Base-by-base conservation (phyloP, 2,888 invertebrate genomes). In the Metopia argyrocephala region DNA sequence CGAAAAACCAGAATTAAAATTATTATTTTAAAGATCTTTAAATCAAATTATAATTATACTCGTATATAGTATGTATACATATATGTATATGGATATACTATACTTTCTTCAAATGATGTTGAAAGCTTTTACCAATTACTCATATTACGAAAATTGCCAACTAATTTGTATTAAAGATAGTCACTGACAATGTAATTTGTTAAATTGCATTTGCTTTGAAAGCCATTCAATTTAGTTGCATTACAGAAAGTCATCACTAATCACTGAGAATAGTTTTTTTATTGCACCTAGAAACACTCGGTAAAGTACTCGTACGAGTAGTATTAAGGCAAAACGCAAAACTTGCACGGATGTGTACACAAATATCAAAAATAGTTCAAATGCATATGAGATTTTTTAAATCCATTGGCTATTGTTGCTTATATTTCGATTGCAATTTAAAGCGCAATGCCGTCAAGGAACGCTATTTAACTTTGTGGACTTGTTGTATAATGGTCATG, bases 351-450 rank as follows among this genome's bases (percentile, higher is more conserved):
- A 74, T 74, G 69, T 52, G 45, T 6, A 9, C 5, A 7, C 5
- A 46, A 28, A 64, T 74, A 69, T 64, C 79, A 21, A 57, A 50
- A 23, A 20, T 79, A 57, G 48, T 87, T 57, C 83, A 82, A 56
- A 83, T 74, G 56, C 85, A 87, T 38, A 66, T 86, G 61, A 83
- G 83, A 38, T 76, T 88, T 25, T 88, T 87, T 80, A 87, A 86
- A 57, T 15, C 84, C 52, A 66, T 86, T 7, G 89, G 89, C 9
- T 83, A 85, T 54, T 86, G 85, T 59, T 84, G 85, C 4, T 38
- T 86, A n/a, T 79, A 86, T 0, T 73, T 87, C 5, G 66, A 83
- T 9, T 54, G 81, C 1, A 83, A 84, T n/a, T 23, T 18, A 0
- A 27, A 75, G 23, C 69, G 76, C 25, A 62, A n/a, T 12, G 5